Conservation (phyloP, 2,113 vertebrate genomes). For the Chionodraco myersi region DNA sequence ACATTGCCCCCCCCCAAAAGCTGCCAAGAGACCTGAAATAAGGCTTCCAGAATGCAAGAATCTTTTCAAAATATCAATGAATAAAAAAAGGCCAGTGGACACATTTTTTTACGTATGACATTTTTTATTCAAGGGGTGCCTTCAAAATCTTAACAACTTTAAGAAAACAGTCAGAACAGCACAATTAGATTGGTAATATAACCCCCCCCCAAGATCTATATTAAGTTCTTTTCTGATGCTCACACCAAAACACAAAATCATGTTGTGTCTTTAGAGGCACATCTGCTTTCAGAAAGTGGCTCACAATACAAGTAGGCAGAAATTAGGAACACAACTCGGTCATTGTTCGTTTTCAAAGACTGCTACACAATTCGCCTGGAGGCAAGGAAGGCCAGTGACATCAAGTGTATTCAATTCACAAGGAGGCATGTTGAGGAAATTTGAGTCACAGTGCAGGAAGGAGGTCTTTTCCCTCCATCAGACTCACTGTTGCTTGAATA, state of each 20-base stretch:
- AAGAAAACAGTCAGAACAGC: conserved; percentile 60
- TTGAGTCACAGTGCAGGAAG: conserved; percentile 49
- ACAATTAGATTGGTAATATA: conserved; percentile 57
- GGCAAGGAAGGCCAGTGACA: conserved; percentile 66
- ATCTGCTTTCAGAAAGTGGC: conserved; percentile 57
- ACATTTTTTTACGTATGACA: conserved; percentile 33
- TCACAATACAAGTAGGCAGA: conserved; percentile 51
- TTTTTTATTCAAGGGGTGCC: conserved; percentile 77
- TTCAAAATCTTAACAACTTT: conserved; percentile 62
- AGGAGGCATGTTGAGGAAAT: conserved; percentile 72
- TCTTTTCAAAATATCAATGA: conserved; percentile 9
- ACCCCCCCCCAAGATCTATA: conserved; percentile 11
- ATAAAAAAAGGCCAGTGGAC: neutral
- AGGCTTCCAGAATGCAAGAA: conserved; percentile 32
- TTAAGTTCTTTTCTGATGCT: conserved; percentile 17
- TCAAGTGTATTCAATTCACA: conserved; percentile 69
- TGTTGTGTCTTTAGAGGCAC: conserved; percentile 57
- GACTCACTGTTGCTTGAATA: conserved; percentile 53
- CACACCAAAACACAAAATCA: conserved; percentile 37
- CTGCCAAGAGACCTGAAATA: conserved; percentile 33
- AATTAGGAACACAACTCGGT: conserved; percentile 59
- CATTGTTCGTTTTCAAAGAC: conserved; percentile 65
- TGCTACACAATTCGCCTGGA: conserved; percentile 20
- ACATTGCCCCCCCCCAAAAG: neutral
- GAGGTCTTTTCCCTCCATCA: conserved; percentile 31